A percentile compares a stretch with the other conserved stretches of the same genome.
Conservation (phyloP, 2,797 vertebrate species). For the Megaceryle alcyon region DNA sequence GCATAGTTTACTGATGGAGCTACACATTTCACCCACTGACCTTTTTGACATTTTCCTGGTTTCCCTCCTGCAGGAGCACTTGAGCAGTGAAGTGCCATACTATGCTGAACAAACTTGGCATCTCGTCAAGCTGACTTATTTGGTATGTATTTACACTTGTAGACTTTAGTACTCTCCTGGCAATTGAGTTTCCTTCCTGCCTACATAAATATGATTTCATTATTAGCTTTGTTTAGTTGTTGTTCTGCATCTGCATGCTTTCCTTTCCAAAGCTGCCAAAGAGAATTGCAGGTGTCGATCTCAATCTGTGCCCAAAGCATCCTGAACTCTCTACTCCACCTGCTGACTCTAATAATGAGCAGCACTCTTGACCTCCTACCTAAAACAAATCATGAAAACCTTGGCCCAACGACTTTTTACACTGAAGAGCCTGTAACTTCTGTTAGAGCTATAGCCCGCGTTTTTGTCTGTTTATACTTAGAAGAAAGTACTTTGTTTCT, state of each 20-base stretch:
- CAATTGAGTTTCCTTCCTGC: constrained; percentile 50
- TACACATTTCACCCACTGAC: constrained; percentile 39
- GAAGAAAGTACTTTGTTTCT: not conserved
- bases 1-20: not conserved
- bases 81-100: constrained; percentile 49
- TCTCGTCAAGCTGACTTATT: constrained; percentile 64
- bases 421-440: not conserved
- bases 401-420: not conserved
- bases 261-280: constrained; percentile 20
- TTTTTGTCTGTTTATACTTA: not conserved
- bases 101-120: constrained; percentile 38
- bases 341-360: not conserved
- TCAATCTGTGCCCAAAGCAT: constrained; percentile 10
- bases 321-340: not conserved
- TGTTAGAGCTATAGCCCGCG: not conserved
- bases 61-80: constrained; percentile 53
- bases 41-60: constrained; percentile 41
- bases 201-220: constrained; percentile 58
- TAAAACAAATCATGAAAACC: not conserved
- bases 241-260: constrained; percentile 27
- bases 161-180: constrained; percentile 57
- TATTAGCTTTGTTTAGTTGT: constrained; percentile 58
- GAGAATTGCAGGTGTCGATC: constrained; percentile 43
- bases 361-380: not conserved
- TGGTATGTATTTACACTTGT: constrained; percentile 59